Conservation (phyloP, 2,888 invertebrate genomes). For the Bellardia pandia region DNA sequence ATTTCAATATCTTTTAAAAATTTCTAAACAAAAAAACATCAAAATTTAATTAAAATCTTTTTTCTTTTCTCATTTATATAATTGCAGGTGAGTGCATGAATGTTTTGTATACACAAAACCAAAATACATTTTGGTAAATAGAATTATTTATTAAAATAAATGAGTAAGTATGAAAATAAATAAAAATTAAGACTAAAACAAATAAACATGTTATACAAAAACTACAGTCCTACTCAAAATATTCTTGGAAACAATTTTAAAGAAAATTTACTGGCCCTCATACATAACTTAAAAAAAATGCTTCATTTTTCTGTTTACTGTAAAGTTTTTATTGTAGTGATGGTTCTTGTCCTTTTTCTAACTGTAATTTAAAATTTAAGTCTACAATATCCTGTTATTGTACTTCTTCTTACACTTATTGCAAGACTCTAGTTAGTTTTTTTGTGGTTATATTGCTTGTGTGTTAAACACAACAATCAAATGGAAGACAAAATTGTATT, state of each 20-base stretch:
- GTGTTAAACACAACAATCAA: conserved; percentile 56
- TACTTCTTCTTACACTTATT: conserved; percentile 10
- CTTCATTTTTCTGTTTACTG: conserved; percentile 13
- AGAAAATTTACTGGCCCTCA: not conserved
- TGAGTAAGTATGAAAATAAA: conserved; percentile 45
- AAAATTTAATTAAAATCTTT: conserved; percentile 33
- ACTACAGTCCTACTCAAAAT: not conserved
- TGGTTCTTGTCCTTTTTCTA: conserved; percentile 40
- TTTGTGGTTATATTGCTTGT: conserved; percentile 15
- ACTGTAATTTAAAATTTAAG: conserved; percentile 72
- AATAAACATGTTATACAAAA: not conserved
- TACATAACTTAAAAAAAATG: not conserved
- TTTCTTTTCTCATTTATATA: conserved; percentile 30
- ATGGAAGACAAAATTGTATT: conserved; percentile 16
- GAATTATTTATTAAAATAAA: conserved; percentile 33
- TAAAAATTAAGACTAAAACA: conserved; percentile 10
- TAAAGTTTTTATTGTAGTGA: not conserved
- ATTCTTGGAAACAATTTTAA: not conserved
- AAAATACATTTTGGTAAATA: conserved; percentile 9
- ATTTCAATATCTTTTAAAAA: not conserved
- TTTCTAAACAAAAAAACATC: not conserved
- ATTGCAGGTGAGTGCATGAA: conserved; percentile 66
- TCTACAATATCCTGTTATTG: conserved; percentile 70
- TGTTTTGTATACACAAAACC: not conserved
- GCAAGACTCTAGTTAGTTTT: not conserved